A percentile compares a stretch with the other conserved stretches of the same genome.
Evolutionary conservation across 2,888 invertebrate species (phyloP).

Genomic region (Drosophila borealis): DNA sequence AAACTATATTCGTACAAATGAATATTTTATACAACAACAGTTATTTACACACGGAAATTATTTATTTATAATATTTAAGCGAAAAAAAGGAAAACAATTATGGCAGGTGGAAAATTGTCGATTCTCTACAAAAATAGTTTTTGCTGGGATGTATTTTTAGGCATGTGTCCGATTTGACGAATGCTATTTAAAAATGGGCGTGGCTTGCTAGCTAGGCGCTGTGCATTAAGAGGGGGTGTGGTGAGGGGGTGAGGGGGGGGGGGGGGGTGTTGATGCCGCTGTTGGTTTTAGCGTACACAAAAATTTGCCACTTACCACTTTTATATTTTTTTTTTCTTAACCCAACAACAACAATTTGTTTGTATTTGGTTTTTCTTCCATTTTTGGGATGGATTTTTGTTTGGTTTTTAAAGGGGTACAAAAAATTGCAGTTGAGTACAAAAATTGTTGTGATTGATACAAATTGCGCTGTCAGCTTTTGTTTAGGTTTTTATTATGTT

Average conservation of each 20-base stretch:
- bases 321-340: slow-evolving; percentile 54
- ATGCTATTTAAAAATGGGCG: background rate
- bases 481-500: slow-evolving; percentile 35
- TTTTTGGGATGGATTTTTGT: slow-evolving; percentile 17
- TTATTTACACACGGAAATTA: background rate
- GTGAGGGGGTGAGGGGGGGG: slow-evolving; percentile 6
- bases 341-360: slow-evolving; percentile 47
- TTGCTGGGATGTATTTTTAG: background rate
- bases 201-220: slow-evolving; percentile 18
- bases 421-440: slow-evolving; percentile 62
- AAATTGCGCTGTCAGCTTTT: slow-evolving; percentile 34
- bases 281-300: slow-evolving; percentile 59
- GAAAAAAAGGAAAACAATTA: background rate
- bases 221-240: slow-evolving; percentile 37
- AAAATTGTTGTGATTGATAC: slow-evolving; percentile 56
- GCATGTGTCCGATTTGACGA: background rate
- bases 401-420: slow-evolving; percentile 37
- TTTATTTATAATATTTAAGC: background rate
- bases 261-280: slow-evolving; percentile 8
- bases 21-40: background rate
- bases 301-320: slow-evolving; percentile 79
- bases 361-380: slow-evolving; percentile 31
- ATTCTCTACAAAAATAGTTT: background rate
- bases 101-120: background rate
- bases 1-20: slow-evolving; percentile 4